Conservation (phyloP, 2,888 invertebrate species). For the Dynastes maya region DNA sequence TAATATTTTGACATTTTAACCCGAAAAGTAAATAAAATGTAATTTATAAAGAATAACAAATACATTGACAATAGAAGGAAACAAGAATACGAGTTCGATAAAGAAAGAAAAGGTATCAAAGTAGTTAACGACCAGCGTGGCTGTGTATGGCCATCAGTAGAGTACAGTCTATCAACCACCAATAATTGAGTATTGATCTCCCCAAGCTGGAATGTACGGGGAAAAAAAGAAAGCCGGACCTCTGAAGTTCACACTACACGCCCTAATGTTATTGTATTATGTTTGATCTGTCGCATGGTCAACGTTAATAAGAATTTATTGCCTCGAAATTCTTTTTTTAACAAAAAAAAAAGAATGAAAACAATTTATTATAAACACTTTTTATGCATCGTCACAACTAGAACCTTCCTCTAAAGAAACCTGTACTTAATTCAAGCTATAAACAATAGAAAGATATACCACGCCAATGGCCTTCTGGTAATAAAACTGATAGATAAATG, state of each 20-base stretch:
- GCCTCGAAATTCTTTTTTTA: not conserved
- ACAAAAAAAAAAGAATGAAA: constrained; percentile 3
- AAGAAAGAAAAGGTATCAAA: constrained; percentile 59
- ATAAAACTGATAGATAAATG: constrained; percentile 68
- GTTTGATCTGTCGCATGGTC: constrained; percentile 57
- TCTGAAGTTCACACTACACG: constrained; percentile 53
- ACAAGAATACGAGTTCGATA: not conserved
- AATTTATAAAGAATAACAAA: constrained; percentile 8
- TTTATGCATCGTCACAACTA: no score
- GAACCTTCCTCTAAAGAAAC: not conserved
- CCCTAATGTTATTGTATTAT: constrained; percentile 53
- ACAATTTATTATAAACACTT: not conserved
- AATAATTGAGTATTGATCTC: constrained; percentile 71
- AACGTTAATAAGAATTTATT: constrained; percentile 49
- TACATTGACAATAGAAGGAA: constrained; percentile 2
- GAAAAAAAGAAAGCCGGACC: constrained; percentile 49
- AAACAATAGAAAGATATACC: constrained; percentile 69
- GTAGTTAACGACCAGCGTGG: constrained; percentile 68
- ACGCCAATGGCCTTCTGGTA: constrained; percentile 67
- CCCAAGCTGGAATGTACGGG: constrained; percentile 62
- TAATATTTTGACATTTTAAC: constrained; percentile 6
- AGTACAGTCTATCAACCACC: constrained; percentile 69
- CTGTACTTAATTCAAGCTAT: constrained; percentile 57
- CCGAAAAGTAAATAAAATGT: not conserved
- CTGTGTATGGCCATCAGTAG: constrained; percentile 66